These are phyloP conservation scores for Pseudomyrmex pallidus DNA, from an alignment of 1,140 invertebrate genomes.

Conservation along the genomic window DNA sequence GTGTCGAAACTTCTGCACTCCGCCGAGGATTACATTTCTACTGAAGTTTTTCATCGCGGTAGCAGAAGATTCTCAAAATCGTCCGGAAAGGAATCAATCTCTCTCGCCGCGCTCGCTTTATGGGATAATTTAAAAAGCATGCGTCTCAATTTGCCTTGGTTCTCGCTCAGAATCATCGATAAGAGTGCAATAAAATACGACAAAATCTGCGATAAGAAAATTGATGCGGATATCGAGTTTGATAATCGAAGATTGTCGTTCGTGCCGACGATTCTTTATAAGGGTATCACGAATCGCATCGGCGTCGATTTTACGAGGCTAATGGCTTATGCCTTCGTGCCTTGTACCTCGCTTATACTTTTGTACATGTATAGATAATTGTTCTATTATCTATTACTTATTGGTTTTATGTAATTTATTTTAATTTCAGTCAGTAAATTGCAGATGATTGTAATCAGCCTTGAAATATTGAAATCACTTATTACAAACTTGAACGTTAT, in stretches of 20 bases:
- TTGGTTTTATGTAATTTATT: not conserved
- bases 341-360: constrained; percentile 77
- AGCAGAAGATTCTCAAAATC: constrained; percentile 55
- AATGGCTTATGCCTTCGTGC: constrained; percentile 78
- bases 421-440: not conserved
- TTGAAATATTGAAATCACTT: not conserved
- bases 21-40: constrained; percentile 38
- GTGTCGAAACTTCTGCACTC: constrained; percentile 32
- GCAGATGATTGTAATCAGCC: constrained; percentile 5
- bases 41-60: constrained; percentile 61
- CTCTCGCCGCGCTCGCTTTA: not conserved
- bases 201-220: constrained; percentile 51
- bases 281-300: constrained; percentile 74
- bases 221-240: constrained; percentile 51
- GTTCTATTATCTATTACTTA: not conserved
- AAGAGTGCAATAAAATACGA: not conserved
- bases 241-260: constrained; percentile 76
- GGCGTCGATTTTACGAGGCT: constrained; percentile 77
- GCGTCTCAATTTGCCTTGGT: constrained; percentile 27
- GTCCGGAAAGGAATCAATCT: constrained; percentile 27
- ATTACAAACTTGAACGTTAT: constrained; percentile 13
- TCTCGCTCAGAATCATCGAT: constrained; percentile 8
- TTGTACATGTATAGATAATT: constrained; percentile 75
- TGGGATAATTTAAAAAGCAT: constrained; percentile 10
- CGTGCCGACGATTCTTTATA: constrained; percentile 75